Evolutionary conservation across 1,140 invertebrate species (phyloP), one percentile per base, ranked within the genome.

Genomic region (Lepidurus packardi): DNA sequence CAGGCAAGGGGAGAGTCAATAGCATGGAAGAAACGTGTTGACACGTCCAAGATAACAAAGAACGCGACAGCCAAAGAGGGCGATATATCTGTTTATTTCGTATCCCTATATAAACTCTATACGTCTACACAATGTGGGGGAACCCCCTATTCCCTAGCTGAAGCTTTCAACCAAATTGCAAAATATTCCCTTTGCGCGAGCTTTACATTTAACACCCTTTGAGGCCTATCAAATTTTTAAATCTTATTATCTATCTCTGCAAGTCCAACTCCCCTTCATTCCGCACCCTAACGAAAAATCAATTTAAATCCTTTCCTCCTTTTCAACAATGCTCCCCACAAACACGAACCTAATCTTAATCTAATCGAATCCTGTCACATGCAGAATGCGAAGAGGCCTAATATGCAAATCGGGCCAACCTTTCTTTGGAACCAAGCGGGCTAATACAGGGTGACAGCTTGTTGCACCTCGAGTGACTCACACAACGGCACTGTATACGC

Each of bases 1-100:
- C 34, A 34, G 34, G 34, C 34, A 34, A 34, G 34, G 34, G 34
- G 53, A n/a, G 21, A 65, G 53, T 65, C 53, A 65, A 65, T 65
- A 65, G 53, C n/a, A 65, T 21, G 21, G 53, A 65, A 65, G 53
- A 65, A n/a, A 65, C 53, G 53, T 65, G 53, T 65, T 65, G 53
- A 65, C 53, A 65, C 53, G 53, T 16, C 53, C 53, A 65, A 65
- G 8, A 65, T 65, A 21, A 65, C 53, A n/a, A 34, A 34, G 34
- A 34, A 34, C 34, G 1, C 34, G 34, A 34, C 34, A 34, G 34
- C 34, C 34, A 34, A 34, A 34, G 34, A 34, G 34, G 34, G 34
- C 1, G 34, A 34, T 34, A 34, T 34, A 34, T 34, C 34, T 34
- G 34, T 34, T 34, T 34, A 34, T 2, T 34, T 34, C 34, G 34